Conservation (phyloP, 1,140 invertebrate species). For the Hycleus phaleratus region DNA sequence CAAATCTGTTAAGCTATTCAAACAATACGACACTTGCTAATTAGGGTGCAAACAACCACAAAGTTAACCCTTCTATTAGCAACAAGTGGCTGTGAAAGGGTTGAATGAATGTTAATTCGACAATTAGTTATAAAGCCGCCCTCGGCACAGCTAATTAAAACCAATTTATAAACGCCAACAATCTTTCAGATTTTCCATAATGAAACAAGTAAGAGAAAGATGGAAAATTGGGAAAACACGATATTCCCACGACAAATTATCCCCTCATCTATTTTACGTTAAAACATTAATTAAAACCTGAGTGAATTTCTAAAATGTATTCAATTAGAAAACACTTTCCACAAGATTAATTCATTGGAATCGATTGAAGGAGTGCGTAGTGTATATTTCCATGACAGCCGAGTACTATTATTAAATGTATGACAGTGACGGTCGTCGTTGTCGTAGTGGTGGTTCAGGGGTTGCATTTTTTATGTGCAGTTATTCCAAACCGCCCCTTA, state of each 20-base stretch:
- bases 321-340: neutral
- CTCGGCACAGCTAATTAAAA: neutral
- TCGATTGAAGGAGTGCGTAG: neutral
- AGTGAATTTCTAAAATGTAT: too few species aligned
- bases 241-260: too few species aligned
- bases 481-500: too few species aligned
- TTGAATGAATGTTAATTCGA: neutral
- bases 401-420: neutral
- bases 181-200: too few species aligned
- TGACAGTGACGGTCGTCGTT: too few species aligned
- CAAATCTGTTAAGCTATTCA: neutral
- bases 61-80: neutral
- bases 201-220: too few species aligned
- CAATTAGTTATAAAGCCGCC: neutral
- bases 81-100: neutral
- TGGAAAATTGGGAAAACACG: too few species aligned
- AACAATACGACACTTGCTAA: neutral
- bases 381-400: neutral
- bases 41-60: neutral
- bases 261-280: too few species aligned
- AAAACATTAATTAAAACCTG: too few species aligned
- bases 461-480: too few species aligned
- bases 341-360: constrained; percentile 6
- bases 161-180: neutral
- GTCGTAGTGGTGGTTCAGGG: too few species aligned